A percentile compares a stretch with the other conserved stretches of the same genome.
These are phyloP conservation scores for Heterotis niloticus DNA, from an alignment of 2,113 vertebrate genomes.

Conservation along the genomic window DNA sequence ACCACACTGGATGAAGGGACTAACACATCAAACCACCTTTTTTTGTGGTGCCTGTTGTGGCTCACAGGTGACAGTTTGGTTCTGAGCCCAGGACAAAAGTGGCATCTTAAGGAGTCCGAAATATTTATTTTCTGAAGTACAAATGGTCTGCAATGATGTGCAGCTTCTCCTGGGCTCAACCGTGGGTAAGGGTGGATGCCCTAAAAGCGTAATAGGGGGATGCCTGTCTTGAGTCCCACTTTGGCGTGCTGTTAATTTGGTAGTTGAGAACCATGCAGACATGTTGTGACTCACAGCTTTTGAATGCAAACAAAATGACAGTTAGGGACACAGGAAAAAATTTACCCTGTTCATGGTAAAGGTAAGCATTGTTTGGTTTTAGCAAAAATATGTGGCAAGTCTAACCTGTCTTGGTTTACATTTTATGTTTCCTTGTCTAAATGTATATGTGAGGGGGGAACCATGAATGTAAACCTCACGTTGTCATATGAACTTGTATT, in stretches of 20 bases:
- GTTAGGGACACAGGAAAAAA: neutral
- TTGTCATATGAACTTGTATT: neutral
- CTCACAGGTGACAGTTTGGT: no score
- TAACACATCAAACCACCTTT: no score
- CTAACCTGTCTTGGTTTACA: neutral
- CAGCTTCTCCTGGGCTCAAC: no score
- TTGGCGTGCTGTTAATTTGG: no score
- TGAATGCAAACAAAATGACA: neutral
- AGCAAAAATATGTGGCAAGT: neutral
- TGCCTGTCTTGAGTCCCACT: neutral
- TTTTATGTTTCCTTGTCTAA: neutral
- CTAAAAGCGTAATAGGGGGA: neutral
- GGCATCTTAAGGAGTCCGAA: no score
- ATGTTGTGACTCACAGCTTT: no score
- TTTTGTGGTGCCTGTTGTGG: no score
- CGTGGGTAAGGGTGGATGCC: no score
- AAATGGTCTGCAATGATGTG: no score
- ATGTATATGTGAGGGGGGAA: neutral
- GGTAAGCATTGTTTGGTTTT: neutral
- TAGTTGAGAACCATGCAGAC: neutral
- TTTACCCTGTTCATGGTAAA: neutral
- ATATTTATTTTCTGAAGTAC: no score
- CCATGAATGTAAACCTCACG: neutral
- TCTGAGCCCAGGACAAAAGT: no score
- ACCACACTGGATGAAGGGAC: no score